Conservation (phyloP, 2,888 invertebrate genomes). For the Lithophane socia region DNA sequence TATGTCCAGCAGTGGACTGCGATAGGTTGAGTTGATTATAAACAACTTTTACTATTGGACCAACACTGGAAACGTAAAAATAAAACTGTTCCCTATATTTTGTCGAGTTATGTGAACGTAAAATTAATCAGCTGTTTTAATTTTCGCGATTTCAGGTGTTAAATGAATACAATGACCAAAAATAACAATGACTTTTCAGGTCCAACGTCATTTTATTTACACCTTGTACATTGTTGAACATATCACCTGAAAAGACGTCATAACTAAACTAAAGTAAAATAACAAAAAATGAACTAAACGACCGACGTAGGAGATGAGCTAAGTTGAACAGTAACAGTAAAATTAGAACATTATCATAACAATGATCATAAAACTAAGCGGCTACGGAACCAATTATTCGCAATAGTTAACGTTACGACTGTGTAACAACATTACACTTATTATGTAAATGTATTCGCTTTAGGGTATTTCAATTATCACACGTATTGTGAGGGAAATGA, state of each 20-base stretch:
- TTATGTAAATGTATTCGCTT: conserved; percentile 66
- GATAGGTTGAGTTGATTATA: not conserved
- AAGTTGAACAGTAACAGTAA: not conserved
- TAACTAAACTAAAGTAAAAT: not conserved
- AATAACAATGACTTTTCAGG: too few species aligned
- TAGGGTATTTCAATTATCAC: conserved; percentile 61
- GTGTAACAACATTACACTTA: conserved; percentile 60
- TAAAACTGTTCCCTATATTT: not conserved
- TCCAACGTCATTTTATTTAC: not conserved
- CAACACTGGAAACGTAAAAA: not conserved
- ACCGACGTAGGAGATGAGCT: not conserved
- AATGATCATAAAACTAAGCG: conserved; percentile 36
- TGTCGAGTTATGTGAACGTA: not conserved
- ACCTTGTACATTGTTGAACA: not conserved
- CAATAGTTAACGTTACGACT: conserved; percentile 45
- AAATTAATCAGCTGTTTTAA: too few species aligned
- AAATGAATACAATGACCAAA: too few species aligned
- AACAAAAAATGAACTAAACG: not conserved
- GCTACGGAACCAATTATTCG: conserved; percentile 41
- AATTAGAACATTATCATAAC: conserved; percentile 24
- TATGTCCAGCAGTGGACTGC: too few species aligned
- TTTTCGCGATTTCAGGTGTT: too few species aligned
- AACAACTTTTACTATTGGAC: not conserved
- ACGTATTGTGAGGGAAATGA: conserved; percentile 51
- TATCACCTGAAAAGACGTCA: not conserved